phyloP scores from a whole-genome alignment of 2,797 vertebrate species.

The Anabas testudineus region DNA sequence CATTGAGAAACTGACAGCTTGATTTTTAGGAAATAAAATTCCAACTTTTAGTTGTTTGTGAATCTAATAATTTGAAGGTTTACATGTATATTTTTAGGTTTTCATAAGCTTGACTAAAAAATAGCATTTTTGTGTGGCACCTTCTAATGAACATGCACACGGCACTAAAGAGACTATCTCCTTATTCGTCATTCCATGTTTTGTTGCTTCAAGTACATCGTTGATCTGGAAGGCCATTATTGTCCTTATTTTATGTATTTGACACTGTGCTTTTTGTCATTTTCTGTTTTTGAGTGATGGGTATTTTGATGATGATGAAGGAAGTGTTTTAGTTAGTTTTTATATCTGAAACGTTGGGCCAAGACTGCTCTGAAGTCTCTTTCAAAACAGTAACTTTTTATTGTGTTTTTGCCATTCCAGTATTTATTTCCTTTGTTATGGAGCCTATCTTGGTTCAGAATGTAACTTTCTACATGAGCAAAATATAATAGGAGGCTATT shows the following conservation, averaged over 20 bases:
- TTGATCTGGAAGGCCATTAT: conserved; percentile 25
- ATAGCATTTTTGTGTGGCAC: conserved; percentile 39
- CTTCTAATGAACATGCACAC: conserved; percentile 34
- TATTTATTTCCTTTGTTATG: conserved; percentile 82
- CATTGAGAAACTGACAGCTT: conserved; percentile 46
- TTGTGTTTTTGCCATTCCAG: conserved; percentile 81
- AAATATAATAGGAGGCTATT: conserved; percentile 68
- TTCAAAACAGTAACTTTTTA: conserved; percentile 65
- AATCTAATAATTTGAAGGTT: conserved; percentile 29
- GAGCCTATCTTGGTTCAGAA: conserved; percentile 82
- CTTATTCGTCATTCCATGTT: conserved; percentile 50
- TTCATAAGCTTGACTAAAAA: conserved; percentile 48
- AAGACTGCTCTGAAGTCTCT: conserved; percentile 44
- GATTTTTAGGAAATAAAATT: not conserved
- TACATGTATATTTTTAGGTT: conserved; percentile 25
- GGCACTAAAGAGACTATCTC: conserved; percentile 51
- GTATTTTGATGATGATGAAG: conserved; percentile 56
- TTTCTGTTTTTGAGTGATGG: conserved; percentile 44
- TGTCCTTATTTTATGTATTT: conserved; percentile 33
- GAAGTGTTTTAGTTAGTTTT: conserved; percentile 70
- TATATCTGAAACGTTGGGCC: conserved; percentile 58
- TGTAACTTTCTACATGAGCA: conserved; percentile 85
- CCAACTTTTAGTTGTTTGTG: not conserved
- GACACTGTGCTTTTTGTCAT: conserved; percentile 55
- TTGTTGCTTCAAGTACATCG: conserved; percentile 38